Evolutionary conservation across 2,113 vertebrate species (phyloP), one percentile per base, ranked within the genome.

Genomic region (Poeciliopsis prolifica): DNA sequence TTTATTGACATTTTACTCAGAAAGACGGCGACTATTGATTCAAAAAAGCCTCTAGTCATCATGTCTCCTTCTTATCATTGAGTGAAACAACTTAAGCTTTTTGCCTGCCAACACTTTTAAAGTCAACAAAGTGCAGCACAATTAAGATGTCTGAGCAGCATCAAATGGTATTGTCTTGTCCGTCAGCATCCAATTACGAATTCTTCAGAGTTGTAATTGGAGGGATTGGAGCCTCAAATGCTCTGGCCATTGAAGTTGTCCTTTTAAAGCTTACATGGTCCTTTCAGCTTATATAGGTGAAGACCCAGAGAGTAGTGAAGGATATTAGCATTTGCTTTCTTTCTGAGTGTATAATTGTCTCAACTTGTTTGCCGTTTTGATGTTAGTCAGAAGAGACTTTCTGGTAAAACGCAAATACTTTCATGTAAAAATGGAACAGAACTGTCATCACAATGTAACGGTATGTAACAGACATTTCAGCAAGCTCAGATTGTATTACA

Each of bases 151-250:
- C 54, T 80, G 44, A 81, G 44, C 17, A 26, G 69, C 72, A 37
- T 61, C 54, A 40, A 70, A 62, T 40, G 12, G 61, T 67, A 22
- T 58, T 63, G 51, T 64, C 74, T 72, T 64, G 70, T 65, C 68
- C 61, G 51, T 31, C 65, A 78, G 42, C 42, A 65, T 51, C 76
- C 74, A 86, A 74, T 87, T 84, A 86, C 65, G 44, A 71, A 69
- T 71, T 42, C 48, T 29, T 44, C 37, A 82, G 64, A 63, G 61
- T 62, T 31, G 68, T 81, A 82, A 66, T 81, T 80, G 73, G 61
- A 60, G 24, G 62, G 13, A 42, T 15, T 15, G 40, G 40, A 42
- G 79, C n/a, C 22, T 0, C 48, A 40, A 42, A 48, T 0, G 4
- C 42, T 74, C 13, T 42, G 2, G 37, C 22, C 40, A 19, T 48